Evolutionary conservation across 1,140 invertebrate species (phyloP).

Genomic region (Holcopasites calliopsidis): DNA sequence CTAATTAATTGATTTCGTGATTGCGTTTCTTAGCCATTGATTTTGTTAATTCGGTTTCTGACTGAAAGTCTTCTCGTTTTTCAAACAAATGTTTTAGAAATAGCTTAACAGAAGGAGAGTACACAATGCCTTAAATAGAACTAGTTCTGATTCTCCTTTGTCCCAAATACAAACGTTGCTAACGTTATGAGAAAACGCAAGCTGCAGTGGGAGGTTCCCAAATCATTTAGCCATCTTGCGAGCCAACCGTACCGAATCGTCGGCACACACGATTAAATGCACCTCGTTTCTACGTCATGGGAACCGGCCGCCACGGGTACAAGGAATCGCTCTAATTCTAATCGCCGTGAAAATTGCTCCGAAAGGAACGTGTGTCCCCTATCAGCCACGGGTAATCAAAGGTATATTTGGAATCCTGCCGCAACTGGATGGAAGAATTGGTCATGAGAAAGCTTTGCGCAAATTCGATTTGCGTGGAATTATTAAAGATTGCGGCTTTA

Average conservation of each 20-base stretch:
- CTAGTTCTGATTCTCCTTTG: too few species aligned
- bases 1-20: too few species aligned
- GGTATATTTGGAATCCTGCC: slow-evolving; percentile 37
- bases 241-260: slow-evolving; percentile 69
- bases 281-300: slow-evolving; percentile 76
- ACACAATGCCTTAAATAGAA: too few species aligned
- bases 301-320: slow-evolving; percentile 63
- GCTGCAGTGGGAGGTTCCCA: slow-evolving; percentile 65
- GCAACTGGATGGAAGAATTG: not conserved
- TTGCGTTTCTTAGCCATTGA: too few species aligned
- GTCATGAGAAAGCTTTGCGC: slow-evolving; percentile 19
- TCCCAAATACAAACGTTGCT: too few species aligned
- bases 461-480: not conserved
- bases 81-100: too few species aligned
- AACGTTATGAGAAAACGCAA: slow-evolving; percentile 40
- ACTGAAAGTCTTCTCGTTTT: too few species aligned
- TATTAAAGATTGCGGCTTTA: too few species aligned
- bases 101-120: too few species aligned
- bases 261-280: slow-evolving; percentile 74
- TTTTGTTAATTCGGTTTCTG: too few species aligned
- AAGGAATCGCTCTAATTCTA: slow-evolving; percentile 71
- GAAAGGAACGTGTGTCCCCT: slow-evolving; percentile 37
- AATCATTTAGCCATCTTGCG: slow-evolving; percentile 74
- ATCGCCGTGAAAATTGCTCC: slow-evolving; percentile 78
- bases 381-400: slow-evolving; percentile 74